Evolutionary conservation across 2,797 vertebrate genomes (phyloP).

Genomic region (Darevskia mixta): DNA sequence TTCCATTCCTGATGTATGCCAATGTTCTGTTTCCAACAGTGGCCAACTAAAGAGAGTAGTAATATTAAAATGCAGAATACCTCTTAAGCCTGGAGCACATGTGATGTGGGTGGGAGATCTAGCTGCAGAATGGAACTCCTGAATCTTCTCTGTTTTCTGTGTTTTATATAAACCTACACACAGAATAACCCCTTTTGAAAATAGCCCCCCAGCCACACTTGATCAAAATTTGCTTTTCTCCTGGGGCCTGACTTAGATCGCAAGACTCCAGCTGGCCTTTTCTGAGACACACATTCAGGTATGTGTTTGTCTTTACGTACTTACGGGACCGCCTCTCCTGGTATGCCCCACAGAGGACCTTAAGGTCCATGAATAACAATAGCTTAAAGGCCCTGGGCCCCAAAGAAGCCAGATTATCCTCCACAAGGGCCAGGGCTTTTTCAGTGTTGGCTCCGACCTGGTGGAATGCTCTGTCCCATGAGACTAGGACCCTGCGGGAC

Average conservation of each 20-base stretch:
- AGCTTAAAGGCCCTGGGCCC: too few relatives aligned
- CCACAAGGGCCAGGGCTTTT: too few relatives aligned
- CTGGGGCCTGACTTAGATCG: not conserved
- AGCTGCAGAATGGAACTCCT: not conserved
- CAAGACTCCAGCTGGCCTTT: not conserved
- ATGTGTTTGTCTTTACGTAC: not conserved
- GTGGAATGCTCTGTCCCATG: too few relatives aligned
- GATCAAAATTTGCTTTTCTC: not conserved
- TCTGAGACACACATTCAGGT: not conserved
- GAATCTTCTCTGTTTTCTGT: not conserved
- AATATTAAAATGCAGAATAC: not conserved
- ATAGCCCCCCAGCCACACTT: not conserved
- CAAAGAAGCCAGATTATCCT: too few relatives aligned
- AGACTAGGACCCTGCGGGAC: too few relatives aligned
- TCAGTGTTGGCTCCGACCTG: too few relatives aligned
- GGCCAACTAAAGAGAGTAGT: not conserved
- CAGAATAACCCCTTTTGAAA: not conserved
- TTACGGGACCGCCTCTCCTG: too few relatives aligned
- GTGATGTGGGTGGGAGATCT: not conserved
- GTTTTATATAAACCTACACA: not conserved
- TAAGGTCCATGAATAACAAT: too few relatives aligned
- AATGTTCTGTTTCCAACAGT: conserved; percentile 6
- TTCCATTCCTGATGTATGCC: too few relatives aligned
- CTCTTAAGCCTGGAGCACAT: not conserved
- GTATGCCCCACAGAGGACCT: too few relatives aligned